Evolutionary conservation across 1,140 invertebrate genomes (phyloP), one percentile per base, ranked within the genome.

Genomic region (Euschistus heros): DNA sequence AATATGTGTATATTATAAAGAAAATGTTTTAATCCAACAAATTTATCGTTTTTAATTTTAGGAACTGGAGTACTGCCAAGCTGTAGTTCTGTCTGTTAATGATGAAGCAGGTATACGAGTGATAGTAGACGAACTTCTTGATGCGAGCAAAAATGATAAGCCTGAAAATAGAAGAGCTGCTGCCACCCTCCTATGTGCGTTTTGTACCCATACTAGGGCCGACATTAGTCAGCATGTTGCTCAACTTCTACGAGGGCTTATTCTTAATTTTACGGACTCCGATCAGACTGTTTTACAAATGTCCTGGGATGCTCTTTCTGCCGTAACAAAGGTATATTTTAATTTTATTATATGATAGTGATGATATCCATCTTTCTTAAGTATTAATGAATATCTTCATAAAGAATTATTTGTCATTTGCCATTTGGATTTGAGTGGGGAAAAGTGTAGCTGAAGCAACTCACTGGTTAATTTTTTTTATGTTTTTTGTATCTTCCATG

Each of bases 11-110:
- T n/a, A n/a, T n/a, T n/a, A n/a, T n/a, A n/a, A n/a, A n/a, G n/a
- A n/a, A n/a, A n/a, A n/a, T n/a, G n/a, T n/a, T n/a, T n/a, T n/a
- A n/a, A n/a, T n/a, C n/a, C n/a, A n/a, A n/a, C n/a, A n/a, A n/a
- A n/a, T n/a, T n/a, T n/a, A n/a, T n/a, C n/a, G n/a, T n/a, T n/a
- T 27, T 27, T 7, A 2, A 27, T 66, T 70, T 18, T 68, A 85
- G 79, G 83, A 96, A 76, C 74, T 95, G n/a, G 89, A 92, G 71
- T 92, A 97, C 75, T 98, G 95, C 75, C 87, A 94, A 74, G 84
- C 88, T 47, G 94, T 98, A 7, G 85, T 98, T 57, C 76, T 98
- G 66, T 94, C 95, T 0, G 88, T 95, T 3, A 82, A 82, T 0
- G 91, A 95, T 73, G 90, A 96, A 73, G 82, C 84, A 52, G 94